Conservation (phyloP, 2,888 invertebrate species). For the Apamea monoglypha region DNA sequence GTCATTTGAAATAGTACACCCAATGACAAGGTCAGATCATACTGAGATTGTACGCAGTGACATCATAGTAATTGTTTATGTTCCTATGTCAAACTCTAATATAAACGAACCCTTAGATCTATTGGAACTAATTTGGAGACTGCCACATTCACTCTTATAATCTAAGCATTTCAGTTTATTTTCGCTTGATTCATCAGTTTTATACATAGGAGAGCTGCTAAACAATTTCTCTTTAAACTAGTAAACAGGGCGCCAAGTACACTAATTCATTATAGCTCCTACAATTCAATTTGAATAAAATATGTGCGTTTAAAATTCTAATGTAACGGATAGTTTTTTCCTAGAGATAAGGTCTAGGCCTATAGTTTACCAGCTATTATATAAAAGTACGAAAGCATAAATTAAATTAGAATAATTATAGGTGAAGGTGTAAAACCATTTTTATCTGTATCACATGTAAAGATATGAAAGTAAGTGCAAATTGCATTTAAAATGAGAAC, state of each 20-base stretch:
- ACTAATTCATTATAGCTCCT: constrained; percentile 43
- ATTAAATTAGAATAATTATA: constrained; percentile 8
- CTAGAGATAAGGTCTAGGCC: constrained; percentile 33
- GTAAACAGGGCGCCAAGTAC: constrained; percentile 28
- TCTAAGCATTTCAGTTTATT: not conserved
- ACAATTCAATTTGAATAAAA: constrained; percentile 60
- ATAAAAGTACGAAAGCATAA: constrained; percentile 5
- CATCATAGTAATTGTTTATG: not conserved
- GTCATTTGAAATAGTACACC: constrained; percentile 52
- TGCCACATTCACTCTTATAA: not conserved
- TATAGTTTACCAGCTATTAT: constrained; percentile 5
- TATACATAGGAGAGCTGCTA: constrained; percentile 15
- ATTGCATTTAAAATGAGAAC: not conserved
- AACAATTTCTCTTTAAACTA: constrained; percentile 45
- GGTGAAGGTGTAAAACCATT: not conserved
- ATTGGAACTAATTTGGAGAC: not conserved
- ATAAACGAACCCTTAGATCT: constrained; percentile 29
- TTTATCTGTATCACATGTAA: constrained; percentile 1
- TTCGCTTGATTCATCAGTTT: not conserved
- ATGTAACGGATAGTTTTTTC: constrained; percentile 46
- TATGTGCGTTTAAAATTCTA: constrained; percentile 54
- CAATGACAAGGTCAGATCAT: constrained; percentile 46
- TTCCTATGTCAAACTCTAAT: not conserved
- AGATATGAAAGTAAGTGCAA: not conserved
- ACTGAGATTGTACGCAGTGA: constrained; percentile 30